Evolutionary conservation across 1,140 invertebrate genomes (phyloP), one percentile per base, ranked within the genome.

Genomic region (Acromyrmex charruanus): DNA sequence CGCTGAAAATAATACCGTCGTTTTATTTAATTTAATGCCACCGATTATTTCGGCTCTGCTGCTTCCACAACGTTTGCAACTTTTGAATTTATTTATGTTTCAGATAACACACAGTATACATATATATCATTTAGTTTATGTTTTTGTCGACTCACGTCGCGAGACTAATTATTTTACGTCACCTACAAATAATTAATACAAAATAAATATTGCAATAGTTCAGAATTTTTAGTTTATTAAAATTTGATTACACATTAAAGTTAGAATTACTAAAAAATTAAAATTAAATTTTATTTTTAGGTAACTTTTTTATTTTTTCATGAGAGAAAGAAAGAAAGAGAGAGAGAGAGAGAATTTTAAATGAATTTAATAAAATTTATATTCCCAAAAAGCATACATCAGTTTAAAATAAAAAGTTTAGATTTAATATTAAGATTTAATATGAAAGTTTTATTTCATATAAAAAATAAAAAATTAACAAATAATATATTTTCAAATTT

Each of bases 1-100:
- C 69, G 80, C n/a, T 74, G 69, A 84, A 84, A 84, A 84, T 84
- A 74, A 74, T 61, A 49, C n/a, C 55, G 25, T 4, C 80, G 39
- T 84, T 84, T 51, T 84, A 74, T 75, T 84, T 84, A 84, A 84
- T 84, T 61, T 74, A 84, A 75, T 28, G 55, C 4, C 5, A 74
- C 80, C 55, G 58, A 75, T 84, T 75, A 84, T 84, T 82, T 82
- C 55, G 44, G 25, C 53, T 35, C 55, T 18, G 21, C 14, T 44
- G 25, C 25, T 61, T 61, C 39, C 44, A 63, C 77, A 53, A 14
- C 74, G 25, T 49, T 25, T 12, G 53, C 39, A 82, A 72, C 39
- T 75, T 84, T 49, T 35, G 28, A 49, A 63, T 84, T 74, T 63
- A 51, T 61, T 82, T 49, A 16, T n/a, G 55, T 61, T 59, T 72